These are phyloP conservation scores for Phrynocephalus forsythii DNA, from an alignment of 2,797 vertebrate genomes.

Conservation along the genomic window DNA sequence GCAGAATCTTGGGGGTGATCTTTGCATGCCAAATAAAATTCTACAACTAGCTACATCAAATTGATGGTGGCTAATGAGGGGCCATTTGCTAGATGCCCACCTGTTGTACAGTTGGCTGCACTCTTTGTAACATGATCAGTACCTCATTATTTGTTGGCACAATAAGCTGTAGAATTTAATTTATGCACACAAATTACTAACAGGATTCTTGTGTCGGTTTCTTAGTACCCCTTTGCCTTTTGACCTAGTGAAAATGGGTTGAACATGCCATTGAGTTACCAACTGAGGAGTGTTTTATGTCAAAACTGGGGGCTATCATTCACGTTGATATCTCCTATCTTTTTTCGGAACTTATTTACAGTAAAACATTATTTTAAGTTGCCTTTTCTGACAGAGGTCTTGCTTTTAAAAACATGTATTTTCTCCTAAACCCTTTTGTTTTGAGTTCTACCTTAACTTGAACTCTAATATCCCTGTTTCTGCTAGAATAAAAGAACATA, in stretches of 20 bases:
- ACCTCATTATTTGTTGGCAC: too few species aligned
- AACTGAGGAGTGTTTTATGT: not conserved
- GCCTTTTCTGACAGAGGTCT: not conserved
- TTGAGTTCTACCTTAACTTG: not conserved
- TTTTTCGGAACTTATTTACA: not conserved
- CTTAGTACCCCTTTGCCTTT: not conserved
- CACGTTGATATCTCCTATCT: not conserved
- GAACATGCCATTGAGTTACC: not conserved
- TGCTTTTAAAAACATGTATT: not conserved
- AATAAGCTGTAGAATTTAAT: too few species aligned
- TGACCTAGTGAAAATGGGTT: not conserved
- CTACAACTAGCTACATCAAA: too few species aligned
- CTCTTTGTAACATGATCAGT: too few species aligned
- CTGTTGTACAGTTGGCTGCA: too few species aligned
- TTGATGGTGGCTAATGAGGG: too few species aligned
- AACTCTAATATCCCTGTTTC: not conserved
- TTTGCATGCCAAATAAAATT: too few species aligned
- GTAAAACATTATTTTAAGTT: not conserved
- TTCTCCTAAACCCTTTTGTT: not conserved
- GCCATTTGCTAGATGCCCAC: too few species aligned
- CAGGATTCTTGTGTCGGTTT: too few species aligned
- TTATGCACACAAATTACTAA: too few species aligned
- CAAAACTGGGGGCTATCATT: not conserved
- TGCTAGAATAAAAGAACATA: not conserved
- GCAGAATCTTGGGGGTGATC: too few species aligned